Percentiles rank a stretch among this genome's conserved stretches.
phyloP scores from a whole-genome alignment of 64 coral and sea anemone species.

The Montipora sp. region DNA sequence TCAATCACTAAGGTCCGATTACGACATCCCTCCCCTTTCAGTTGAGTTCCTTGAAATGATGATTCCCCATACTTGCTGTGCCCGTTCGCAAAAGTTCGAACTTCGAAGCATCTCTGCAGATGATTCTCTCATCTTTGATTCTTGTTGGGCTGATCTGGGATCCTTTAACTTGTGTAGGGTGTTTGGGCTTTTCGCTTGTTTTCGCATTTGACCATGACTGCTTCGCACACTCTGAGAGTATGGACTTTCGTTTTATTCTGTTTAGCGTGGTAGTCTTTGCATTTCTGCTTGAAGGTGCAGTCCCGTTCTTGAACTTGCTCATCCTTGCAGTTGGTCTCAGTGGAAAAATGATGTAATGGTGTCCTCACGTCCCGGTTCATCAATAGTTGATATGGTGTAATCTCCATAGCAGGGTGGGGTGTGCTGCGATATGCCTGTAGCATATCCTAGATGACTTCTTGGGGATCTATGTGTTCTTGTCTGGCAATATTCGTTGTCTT shows the following conservation, averaged over 20 bases:
- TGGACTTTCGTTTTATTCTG: background rate
- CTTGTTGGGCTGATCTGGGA: background rate
- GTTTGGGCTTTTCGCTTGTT: slow-evolving; percentile 71
- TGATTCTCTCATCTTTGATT: background rate
- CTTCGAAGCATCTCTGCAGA: background rate
- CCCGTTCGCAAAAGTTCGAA: background rate
- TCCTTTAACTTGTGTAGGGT: slow-evolving; percentile 32
- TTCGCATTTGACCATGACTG: slow-evolving; percentile 62
- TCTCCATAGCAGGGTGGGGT: background rate
- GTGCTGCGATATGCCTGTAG: slow-evolving; percentile 33
- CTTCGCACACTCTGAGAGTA: slow-evolving; percentile 17
- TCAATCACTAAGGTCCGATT: too few species aligned
- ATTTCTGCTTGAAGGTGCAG: background rate
- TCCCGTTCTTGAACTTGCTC: background rate
- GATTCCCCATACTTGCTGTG: too few species aligned
- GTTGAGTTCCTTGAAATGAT: too few species aligned
- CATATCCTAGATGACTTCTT: slow-evolving; percentile 29
- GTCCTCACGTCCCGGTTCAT: slow-evolving; percentile 34
- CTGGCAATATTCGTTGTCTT: background rate
- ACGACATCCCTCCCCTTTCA: too few species aligned
- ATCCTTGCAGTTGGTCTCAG: slow-evolving; percentile 3
- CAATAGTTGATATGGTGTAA: slow-evolving; percentile 8
- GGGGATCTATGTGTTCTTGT: slow-evolving; percentile 21
- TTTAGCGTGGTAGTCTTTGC: slow-evolving; percentile 66
- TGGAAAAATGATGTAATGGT: slow-evolving; percentile 35